phyloP scores from a whole-genome alignment of 2,113 vertebrate species.

The Mungos mungo region DNA sequence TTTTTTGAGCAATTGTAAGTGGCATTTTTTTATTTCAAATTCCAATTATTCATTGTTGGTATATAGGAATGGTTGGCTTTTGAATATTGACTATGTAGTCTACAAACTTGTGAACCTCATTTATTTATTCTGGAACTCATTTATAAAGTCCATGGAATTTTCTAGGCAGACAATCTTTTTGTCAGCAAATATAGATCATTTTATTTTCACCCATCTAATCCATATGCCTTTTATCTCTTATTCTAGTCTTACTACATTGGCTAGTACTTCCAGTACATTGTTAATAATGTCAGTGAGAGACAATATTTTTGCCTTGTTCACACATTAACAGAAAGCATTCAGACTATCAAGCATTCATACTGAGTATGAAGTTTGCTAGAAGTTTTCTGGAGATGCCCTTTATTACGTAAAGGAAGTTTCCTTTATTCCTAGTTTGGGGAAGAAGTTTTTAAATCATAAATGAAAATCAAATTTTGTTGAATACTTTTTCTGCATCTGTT shows the following conservation, averaged over 20 bases:
- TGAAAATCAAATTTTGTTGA: not conserved
- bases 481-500: not conserved
- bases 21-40: not conserved
- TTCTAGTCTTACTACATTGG: not conserved
- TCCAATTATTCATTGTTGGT: not conserved
- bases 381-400: not conserved
- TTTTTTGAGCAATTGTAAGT: not conserved
- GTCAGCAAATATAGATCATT: not conserved
- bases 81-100: not conserved
- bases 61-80: not conserved
- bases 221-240: not conserved
- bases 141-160: not conserved
- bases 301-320: not conserved
- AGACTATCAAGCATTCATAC: not conserved
- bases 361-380: not conserved
- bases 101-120: not conserved
- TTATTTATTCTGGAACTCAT: not conserved
- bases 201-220: not conserved
- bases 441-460: not conserved
- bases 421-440: not conserved
- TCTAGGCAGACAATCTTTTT: not conserved
- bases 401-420: not conserved
- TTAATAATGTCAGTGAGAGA: not conserved
- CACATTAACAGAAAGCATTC: not conserved
- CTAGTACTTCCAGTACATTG: not conserved